These are phyloP conservation scores for Oligia strigilis DNA, from an alignment of 2,888 invertebrate genomes.

Conservation along the genomic window DNA sequence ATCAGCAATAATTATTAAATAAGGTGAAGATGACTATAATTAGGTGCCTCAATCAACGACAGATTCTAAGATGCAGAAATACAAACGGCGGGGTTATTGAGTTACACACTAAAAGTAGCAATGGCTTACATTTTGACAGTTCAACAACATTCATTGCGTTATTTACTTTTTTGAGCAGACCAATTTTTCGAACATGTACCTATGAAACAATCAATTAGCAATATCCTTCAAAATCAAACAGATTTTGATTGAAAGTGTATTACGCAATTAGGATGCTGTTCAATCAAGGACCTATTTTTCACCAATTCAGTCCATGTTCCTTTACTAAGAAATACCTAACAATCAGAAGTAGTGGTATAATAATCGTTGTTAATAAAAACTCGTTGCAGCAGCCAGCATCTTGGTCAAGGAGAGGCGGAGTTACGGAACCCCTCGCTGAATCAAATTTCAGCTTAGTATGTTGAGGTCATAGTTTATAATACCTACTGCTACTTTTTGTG, in stretches of 20 bases:
- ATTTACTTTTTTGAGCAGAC: neutral
- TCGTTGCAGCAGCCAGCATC: constrained; percentile 55
- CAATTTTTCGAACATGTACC: neutral
- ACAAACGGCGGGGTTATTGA: neutral
- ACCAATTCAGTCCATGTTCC: neutral
- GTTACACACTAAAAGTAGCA: neutral
- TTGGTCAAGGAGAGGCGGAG: constrained; percentile 64
- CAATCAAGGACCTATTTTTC: neutral
- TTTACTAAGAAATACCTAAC: constrained; percentile 25
- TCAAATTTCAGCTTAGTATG: constrained; percentile 53
- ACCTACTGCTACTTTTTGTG: constrained; percentile 34
- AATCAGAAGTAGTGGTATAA: constrained; percentile 10
- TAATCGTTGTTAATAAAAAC: constrained; percentile 49
- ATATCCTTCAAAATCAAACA: neutral
- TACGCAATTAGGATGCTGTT: neutral
- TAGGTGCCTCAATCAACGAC: neutral
- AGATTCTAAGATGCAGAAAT: neutral
- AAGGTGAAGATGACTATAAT: too few species aligned
- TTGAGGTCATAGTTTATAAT: constrained; percentile 60
- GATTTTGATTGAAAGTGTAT: neutral
- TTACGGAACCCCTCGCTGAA: constrained; percentile 52
- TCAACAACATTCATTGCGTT: neutral
- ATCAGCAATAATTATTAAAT: neutral
- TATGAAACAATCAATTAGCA: neutral
- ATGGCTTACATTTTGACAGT: neutral